These are phyloP conservation scores for Dasyurus viverrinus DNA, from an alignment of 2,113 vertebrate species.

Conservation along the genomic window DNA sequence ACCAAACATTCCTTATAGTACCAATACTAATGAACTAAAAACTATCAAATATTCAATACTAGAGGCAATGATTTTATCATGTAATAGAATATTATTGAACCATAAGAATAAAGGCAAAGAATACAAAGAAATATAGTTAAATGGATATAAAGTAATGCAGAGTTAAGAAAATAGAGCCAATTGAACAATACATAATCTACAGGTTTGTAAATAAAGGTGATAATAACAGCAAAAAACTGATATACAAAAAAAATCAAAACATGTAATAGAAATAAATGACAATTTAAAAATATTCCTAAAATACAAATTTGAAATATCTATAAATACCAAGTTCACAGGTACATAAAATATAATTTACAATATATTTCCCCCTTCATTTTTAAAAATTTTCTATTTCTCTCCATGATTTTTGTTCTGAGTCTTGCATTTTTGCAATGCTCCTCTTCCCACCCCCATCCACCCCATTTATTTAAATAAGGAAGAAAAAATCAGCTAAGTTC, in stretches of 20 bases:
- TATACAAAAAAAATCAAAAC: background rate
- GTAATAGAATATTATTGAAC: background rate
- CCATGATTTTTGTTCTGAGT: background rate
- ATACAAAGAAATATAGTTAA: background rate
- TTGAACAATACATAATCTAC: background rate
- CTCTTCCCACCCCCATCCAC: background rate
- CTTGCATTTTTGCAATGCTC: background rate
- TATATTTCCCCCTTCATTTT: background rate
- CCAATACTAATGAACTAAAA: background rate
- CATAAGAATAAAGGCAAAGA: background rate
- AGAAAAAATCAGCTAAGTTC: background rate
- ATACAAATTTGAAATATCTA: background rate
- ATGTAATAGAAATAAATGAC: background rate
- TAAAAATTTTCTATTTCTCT: background rate
- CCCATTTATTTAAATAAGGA: background rate
- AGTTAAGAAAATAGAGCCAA: background rate
- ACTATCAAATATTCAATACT: background rate
- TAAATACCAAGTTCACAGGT: background rate
- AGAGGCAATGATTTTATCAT: background rate
- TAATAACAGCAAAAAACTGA: background rate
- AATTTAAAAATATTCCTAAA: background rate
- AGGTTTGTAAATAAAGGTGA: background rate
- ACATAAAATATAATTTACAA: background rate
- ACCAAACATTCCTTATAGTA: background rate
- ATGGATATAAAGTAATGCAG: background rate